phyloP scores from a whole-genome alignment of 2,113 vertebrate genomes.

The Arvicanthis niloticus region DNA sequence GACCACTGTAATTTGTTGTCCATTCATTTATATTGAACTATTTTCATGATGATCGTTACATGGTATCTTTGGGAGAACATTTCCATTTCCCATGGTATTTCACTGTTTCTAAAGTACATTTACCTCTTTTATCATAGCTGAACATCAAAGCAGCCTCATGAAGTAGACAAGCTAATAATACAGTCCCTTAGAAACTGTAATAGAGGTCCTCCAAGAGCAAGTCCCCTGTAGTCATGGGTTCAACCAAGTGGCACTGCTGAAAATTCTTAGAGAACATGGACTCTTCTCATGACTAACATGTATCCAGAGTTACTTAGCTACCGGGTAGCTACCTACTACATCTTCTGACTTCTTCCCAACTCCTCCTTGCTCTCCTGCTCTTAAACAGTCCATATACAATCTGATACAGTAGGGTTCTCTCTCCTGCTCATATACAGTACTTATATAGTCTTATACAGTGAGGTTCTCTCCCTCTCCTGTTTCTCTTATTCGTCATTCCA shows the following conservation, averaged over 20 bases:
- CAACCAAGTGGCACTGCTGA: conserved; percentile 20
- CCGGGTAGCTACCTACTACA: background rate
- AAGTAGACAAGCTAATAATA: conserved; percentile 50
- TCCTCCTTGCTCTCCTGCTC: background rate
- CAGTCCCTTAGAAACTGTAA: conserved; percentile 45
- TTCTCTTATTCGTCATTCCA: background rate
- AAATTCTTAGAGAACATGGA: conserved; percentile 12
- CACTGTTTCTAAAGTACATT: conserved; percentile 32
- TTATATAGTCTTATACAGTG: background rate
- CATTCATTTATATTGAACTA: conserved; percentile 34
- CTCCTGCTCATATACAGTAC: background rate
- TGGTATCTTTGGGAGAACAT: background rate
- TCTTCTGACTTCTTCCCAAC: background rate
- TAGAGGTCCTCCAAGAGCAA: conserved; percentile 44
- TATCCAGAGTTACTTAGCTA: background rate
- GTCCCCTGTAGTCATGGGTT: background rate
- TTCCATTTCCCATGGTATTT: conserved; percentile 47
- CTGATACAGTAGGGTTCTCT: background rate
- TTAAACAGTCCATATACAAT: background rate
- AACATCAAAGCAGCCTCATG: background rate
- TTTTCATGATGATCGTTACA: conserved; percentile 12
- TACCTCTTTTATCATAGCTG: conserved; percentile 3
- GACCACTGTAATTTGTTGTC: conserved; percentile 22
- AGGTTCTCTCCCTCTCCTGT: background rate
- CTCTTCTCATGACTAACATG: background rate